These are phyloP conservation scores for Xiphorhynchus elegans DNA, from an alignment of 2,113 vertebrate genomes.

Conservation along the genomic window DNA sequence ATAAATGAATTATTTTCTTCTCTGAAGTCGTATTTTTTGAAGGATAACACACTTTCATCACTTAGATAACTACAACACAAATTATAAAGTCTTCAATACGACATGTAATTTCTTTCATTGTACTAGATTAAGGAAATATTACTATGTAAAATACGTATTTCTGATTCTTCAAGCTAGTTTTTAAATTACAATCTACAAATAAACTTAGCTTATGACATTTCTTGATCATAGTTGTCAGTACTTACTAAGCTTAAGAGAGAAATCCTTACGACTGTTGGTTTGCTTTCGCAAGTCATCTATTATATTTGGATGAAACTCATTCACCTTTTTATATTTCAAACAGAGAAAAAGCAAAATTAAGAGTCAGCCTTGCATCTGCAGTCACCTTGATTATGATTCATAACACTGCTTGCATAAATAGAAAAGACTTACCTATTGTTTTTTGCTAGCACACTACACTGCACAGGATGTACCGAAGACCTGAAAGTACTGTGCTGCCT, in stretches of 20 bases:
- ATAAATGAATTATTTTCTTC: slow-evolving; percentile 33
- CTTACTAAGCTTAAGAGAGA: neutral
- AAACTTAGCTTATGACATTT: neutral
- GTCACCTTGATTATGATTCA: neutral
- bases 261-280: neutral
- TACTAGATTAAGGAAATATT: neutral
- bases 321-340: slow-evolving; percentile 3
- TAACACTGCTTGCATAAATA: neutral
- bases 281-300: neutral
- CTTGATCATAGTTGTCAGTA: neutral
- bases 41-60: neutral
- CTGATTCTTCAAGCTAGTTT: neutral
- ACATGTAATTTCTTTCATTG: neutral
- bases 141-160: neutral
- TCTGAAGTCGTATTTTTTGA: neutral
- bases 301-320: neutral
- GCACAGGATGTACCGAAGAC: neutral
- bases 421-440: slow-evolving; percentile 23
- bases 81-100: neutral
- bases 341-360: neutral
- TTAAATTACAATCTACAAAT: neutral
- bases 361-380: neutral
- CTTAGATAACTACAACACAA: neutral
- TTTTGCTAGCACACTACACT: slow-evolving; percentile 11
- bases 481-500: neutral